phyloP scores from a whole-genome alignment of 2,797 vertebrate genomes.

The Toxotes lorentzi region DNA sequence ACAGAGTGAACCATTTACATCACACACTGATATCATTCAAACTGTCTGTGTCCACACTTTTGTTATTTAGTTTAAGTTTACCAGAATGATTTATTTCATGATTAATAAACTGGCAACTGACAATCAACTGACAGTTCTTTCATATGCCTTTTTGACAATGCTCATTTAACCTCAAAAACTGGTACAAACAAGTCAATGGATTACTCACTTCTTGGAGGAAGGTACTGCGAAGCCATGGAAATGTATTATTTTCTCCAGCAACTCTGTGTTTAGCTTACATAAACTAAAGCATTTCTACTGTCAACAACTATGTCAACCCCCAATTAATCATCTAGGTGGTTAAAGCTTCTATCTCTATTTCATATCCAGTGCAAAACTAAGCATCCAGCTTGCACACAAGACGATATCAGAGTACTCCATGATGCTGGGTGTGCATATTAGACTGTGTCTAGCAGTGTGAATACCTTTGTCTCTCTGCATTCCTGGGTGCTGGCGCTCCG shows the following conservation, averaged over 20 bases:
- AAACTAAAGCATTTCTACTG: conserved; percentile 12
- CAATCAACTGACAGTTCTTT: neutral
- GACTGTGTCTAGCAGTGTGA: conserved; percentile 52
- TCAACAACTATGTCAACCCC: conserved; percentile 27
- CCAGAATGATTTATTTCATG: conserved; percentile 2
- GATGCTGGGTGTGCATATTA: conserved; percentile 26
- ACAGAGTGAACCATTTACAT: conserved; percentile 41
- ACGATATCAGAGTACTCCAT: conserved; percentile 50
- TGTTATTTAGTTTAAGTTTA: neutral
- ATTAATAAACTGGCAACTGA: neutral
- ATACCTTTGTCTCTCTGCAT: conserved; percentile 84
- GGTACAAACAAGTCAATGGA: conserved; percentile 5
- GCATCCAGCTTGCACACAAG: conserved; percentile 32
- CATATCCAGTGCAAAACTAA: conserved; percentile 23
- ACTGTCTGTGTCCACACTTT: neutral
- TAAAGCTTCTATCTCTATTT: conserved; percentile 19
- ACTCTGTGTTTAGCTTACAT: conserved; percentile 14
- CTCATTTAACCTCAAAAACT: conserved; percentile 23
- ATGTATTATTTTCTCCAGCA: conserved; percentile 19
- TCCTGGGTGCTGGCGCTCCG: conserved; percentile 79
- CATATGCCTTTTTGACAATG: neutral
- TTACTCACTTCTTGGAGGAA: conserved; percentile 1
- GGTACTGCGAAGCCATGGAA: neutral
- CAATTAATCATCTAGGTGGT: conserved; percentile 40
- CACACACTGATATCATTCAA: conserved; percentile 15